Percentiles rank a stretch among this genome's conserved stretches.
These are phyloP conservation scores for Lepidothrix coronata DNA, from an alignment of 2,113 vertebrate species.

Conservation along the genomic window DNA sequence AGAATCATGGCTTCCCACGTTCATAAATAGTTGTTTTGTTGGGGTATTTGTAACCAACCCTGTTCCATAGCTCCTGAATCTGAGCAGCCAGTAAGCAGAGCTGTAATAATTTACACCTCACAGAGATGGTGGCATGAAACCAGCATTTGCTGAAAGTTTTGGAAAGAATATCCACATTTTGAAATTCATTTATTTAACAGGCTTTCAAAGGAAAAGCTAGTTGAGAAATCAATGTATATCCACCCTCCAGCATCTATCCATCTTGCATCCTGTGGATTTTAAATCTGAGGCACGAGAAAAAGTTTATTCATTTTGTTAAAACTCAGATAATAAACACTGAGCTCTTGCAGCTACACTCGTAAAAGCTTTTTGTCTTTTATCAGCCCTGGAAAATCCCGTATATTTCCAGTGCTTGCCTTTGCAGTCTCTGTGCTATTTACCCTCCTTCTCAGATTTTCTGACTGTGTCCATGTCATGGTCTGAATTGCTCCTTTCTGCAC, in stretches of 20 bases:
- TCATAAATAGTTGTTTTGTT: neutral
- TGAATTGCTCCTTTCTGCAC: neutral
- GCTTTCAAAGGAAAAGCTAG: slow-evolving; percentile 1
- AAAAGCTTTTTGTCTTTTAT: slow-evolving; percentile 14
- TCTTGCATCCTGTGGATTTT: neutral
- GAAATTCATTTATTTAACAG: slow-evolving; percentile 4
- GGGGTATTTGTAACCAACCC: neutral
- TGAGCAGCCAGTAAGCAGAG: neutral
- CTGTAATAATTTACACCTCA: neutral
- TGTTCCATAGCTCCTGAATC: neutral
- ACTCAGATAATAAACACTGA: neutral
- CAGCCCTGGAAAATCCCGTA: neutral
- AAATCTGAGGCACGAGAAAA: neutral
- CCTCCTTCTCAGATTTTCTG: neutral
- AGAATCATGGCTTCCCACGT: neutral
- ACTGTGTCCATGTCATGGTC: neutral
- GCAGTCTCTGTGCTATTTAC: neutral
- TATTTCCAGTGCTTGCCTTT: neutral
- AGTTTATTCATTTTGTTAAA: neutral
- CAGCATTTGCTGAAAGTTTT: neutral
- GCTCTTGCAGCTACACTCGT: neutral
- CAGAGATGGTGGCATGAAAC: neutral
- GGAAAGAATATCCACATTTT: neutral
- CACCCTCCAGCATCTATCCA: neutral
- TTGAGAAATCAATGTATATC: neutral